Evolutionary conservation across 2,797 vertebrate species (phyloP).

Genomic region (Gephyroberyx darwinii): DNA sequence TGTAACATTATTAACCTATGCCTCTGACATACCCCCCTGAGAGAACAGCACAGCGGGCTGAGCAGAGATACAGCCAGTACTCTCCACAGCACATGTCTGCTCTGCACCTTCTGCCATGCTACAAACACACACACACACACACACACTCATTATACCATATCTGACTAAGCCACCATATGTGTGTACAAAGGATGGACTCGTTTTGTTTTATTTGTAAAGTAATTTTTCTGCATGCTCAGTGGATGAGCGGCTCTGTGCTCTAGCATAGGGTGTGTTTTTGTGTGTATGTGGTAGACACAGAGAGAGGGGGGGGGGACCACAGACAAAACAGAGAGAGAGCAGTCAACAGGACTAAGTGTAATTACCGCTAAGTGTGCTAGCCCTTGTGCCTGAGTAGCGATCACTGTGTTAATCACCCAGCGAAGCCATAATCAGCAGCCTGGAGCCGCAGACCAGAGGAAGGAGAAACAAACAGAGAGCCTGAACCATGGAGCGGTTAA

Average conservation of each 20-base stretch:
- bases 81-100: constrained; percentile 9
- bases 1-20: constrained; percentile 72
- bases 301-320: constrained; percentile 1
- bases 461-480: constrained; percentile 44
- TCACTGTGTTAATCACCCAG: constrained; percentile 67
- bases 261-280: constrained; percentile 28
- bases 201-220: constrained; percentile 13
- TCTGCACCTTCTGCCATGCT: background rate
- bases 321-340: constrained; percentile 25
- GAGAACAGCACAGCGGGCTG: constrained; percentile 52
- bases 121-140: constrained; percentile 3
- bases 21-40: constrained; percentile 35
- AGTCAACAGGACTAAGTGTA: constrained; percentile 61
- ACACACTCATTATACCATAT: no score
- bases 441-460: constrained; percentile 35
- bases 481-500: constrained; percentile 44
- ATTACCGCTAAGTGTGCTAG: constrained; percentile 65
- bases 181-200: background rate
- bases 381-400: constrained; percentile 48
- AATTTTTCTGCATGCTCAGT: constrained; percentile 15
- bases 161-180: no score
- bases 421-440: constrained; percentile 63
- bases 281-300: constrained; percentile 29
- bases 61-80: constrained; percentile 37
- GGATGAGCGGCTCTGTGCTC: constrained; percentile 26